Evolutionary conservation across 2,797 vertebrate genomes (phyloP).

Genomic region (Yasuhikotakia modesta): DNA sequence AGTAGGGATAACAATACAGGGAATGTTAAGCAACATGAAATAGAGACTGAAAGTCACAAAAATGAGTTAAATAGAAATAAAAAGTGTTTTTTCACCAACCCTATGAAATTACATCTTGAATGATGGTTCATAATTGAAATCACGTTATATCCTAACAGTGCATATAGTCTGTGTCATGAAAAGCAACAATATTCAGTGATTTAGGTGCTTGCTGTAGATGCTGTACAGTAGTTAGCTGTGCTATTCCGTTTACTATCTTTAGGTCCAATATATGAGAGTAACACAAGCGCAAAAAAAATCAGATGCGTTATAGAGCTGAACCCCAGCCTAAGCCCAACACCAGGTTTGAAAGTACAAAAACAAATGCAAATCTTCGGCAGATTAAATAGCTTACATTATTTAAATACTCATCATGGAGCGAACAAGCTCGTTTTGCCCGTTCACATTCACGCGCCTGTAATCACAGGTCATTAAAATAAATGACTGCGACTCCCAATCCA

Average conservation of each 20-base stretch:
- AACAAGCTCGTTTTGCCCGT: constrained; percentile 7
- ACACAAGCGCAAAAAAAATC: neutral
- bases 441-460: constrained; percentile 1
- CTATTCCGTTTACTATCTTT: neutral
- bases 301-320: neutral
- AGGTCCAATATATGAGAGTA: neutral
- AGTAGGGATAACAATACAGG: neutral
- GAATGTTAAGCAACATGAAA: neutral
- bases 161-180: neutral
- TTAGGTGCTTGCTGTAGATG: neutral
- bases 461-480: constrained; percentile 40
- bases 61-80: neutral
- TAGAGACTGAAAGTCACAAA: neutral
- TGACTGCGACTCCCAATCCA: constrained; percentile 21
- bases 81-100: neutral
- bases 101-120: neutral
- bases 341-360: constrained; percentile 40
- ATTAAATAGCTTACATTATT: constrained; percentile 21
- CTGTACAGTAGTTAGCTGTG: neutral
- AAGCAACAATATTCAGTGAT: constrained; percentile 1
- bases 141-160: neutral
- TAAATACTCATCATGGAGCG: constrained; percentile 6
- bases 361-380: constrained; percentile 38
- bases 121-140: neutral
- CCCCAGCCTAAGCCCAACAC: constrained; percentile 15